Percentiles rank a stretch among this genome's conserved stretches.
These are phyloP conservation scores for Eupeodes luniger DNA, from an alignment of 2,888 invertebrate genomes.

Conservation along the genomic window DNA sequence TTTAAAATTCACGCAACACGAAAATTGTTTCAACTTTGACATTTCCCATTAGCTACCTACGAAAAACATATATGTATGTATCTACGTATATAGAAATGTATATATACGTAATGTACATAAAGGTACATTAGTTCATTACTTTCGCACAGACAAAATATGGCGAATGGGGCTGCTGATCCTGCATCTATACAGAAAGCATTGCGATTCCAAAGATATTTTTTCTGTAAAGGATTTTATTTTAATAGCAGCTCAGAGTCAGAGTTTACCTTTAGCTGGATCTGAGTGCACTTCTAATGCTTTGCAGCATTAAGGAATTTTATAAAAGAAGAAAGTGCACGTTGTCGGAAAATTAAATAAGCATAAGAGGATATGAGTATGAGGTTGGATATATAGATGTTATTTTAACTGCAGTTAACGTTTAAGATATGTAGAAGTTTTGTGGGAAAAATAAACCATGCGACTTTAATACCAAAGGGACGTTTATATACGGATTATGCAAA, in stretches of 20 bases:
- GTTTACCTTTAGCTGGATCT: conserved; percentile 12
- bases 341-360: conserved; percentile 19
- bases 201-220: conserved; percentile 8
- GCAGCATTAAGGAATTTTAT: conserved; percentile 21
- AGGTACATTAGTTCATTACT: conserved; percentile 33
- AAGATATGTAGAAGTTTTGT: neutral
- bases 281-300: conserved; percentile 12
- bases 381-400: neutral
- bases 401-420: conserved; percentile 5
- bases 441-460: neutral
- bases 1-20: conserved; percentile 25
- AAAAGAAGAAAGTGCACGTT: conserved; percentile 6
- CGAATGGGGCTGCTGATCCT: neutral
- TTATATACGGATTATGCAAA: neutral
- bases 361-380: conserved; percentile 10
- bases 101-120: neutral
- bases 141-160: neutral
- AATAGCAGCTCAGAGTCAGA: conserved; percentile 3
- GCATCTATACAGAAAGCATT: conserved; percentile 6
- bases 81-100: neutral
- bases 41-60: conserved; percentile 12
- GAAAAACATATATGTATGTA: neutral
- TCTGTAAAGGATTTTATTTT: neutral
- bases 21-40: conserved; percentile 35
- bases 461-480: neutral